These are phyloP conservation scores for Threskiornis aethiopicus DNA, from an alignment of 2,797 vertebrate species.

Conservation along the genomic window DNA sequence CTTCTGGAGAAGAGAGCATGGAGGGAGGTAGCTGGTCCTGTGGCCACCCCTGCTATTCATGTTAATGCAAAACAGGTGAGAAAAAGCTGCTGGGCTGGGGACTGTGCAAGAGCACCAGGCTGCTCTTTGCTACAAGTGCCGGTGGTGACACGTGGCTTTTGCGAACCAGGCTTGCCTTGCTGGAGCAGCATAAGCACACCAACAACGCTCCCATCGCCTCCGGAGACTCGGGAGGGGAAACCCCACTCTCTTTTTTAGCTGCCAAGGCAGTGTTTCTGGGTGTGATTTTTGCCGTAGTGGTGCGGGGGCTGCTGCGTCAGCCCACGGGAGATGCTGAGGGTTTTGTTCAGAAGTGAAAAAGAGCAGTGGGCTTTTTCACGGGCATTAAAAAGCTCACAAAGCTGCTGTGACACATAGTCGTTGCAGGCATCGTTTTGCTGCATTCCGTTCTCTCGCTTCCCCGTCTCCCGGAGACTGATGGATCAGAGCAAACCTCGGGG, in stretches of 20 bases:
- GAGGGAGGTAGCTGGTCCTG: background rate
- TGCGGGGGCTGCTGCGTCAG: rapidly evolving
- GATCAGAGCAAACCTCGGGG: background rate
- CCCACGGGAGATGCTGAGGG: background rate
- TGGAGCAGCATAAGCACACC: background rate
- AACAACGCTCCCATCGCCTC: rapidly evolving
- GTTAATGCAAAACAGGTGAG: background rate
- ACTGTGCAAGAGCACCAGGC: background rate
- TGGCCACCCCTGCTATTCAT: background rate
- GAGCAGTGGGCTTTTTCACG: background rate
- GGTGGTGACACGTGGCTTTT: background rate
- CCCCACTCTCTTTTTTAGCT: background rate
- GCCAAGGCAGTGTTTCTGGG: background rate
- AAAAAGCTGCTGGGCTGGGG: rapidly evolving
- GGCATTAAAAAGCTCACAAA: background rate
- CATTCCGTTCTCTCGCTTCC: background rate
- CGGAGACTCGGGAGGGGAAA: background rate
- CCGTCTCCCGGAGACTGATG: background rate
- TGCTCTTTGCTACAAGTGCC: background rate
- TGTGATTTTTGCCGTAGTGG: background rate
- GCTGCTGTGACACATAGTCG: background rate
- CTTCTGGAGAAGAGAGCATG: background rate
- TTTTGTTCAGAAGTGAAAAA: background rate
- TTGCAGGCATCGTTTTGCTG: background rate
- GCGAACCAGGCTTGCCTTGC: background rate